These are phyloP conservation scores for Matsumurasca onukii DNA, from an alignment of 1,140 invertebrate species.

Conservation along the genomic window DNA sequence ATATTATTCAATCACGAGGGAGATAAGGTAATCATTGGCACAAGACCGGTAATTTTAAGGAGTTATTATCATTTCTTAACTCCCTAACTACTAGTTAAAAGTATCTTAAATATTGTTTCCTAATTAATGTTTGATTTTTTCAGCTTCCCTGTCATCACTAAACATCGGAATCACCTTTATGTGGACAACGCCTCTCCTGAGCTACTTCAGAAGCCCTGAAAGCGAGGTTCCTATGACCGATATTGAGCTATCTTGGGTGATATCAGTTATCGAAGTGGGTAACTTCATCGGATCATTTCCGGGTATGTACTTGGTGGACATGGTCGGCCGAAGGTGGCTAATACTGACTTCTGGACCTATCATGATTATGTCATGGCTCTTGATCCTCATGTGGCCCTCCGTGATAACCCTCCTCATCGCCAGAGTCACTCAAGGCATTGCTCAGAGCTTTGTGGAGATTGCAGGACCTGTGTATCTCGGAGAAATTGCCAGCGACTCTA, in stretches of 20 bases:
- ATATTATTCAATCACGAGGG: no score
- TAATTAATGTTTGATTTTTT: slow-evolving; percentile 18
- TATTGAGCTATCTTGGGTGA: slow-evolving; percentile 51
- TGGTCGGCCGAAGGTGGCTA: slow-evolving; percentile 67
- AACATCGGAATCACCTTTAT: slow-evolving; percentile 48
- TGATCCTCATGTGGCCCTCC: slow-evolving; percentile 49
- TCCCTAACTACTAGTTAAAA: no score
- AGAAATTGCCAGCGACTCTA: slow-evolving; percentile 63
- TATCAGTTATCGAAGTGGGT: slow-evolving; percentile 34
- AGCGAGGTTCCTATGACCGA: slow-evolving; percentile 54
- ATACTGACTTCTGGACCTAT: slow-evolving; percentile 64
- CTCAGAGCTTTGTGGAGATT: slow-evolving; percentile 57
- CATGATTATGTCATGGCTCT: slow-evolving; percentile 49
- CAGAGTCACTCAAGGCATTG: slow-evolving; percentile 56
- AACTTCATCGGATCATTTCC: slow-evolving; percentile 41
- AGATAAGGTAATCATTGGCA: no score
- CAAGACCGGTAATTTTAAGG: no score
- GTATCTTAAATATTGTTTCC: no score
- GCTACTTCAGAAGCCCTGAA: slow-evolving; percentile 49
- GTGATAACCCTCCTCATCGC: slow-evolving; percentile 27
- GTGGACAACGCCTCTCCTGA: slow-evolving; percentile 62
- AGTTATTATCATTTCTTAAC: no score
- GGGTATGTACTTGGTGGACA: slow-evolving; percentile 60
- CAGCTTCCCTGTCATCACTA: slow-evolving; percentile 47
- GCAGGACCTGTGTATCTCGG: slow-evolving; percentile 58